Percentiles rank a stretch among this genome's conserved stretches.
phyloP scores from a whole-genome alignment of 2,888 invertebrate species.

The Cataglyphis livida region DNA sequence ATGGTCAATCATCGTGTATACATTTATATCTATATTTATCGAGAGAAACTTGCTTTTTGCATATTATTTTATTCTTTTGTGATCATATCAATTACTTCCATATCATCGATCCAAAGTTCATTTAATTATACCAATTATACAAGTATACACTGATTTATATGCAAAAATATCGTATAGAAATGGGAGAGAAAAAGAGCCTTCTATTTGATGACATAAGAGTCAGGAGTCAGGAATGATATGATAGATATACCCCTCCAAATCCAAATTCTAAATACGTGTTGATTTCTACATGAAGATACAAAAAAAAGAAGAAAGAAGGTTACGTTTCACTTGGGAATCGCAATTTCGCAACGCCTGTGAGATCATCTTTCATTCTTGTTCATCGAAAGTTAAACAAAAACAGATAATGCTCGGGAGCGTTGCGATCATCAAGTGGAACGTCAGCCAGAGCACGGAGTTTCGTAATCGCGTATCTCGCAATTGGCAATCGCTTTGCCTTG shows the following conservation, averaged over 20 bases:
- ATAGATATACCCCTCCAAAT: background rate
- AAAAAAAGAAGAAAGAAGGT: background rate
- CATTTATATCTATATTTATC: background rate
- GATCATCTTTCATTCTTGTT: background rate
- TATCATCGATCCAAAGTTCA: background rate
- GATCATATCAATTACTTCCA: background rate
- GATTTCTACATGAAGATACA: background rate
- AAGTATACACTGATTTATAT: background rate
- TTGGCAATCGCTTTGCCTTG: conserved; percentile 57
- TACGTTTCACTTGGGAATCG: background rate
- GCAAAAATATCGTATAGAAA: background rate
- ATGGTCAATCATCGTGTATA: background rate
- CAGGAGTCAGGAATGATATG: background rate
- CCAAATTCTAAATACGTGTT: background rate
- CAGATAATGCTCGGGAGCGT: background rate
- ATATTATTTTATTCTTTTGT: background rate
- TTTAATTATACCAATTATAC: background rate
- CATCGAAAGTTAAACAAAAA: background rate
- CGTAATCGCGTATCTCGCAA: conserved; percentile 22
- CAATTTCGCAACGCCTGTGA: background rate
- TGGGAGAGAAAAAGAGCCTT: background rate
- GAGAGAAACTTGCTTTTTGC: background rate
- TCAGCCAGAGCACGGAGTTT: background rate
- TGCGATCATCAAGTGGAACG: background rate
- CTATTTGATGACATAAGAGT: background rate